These are phyloP conservation scores for Ips nitidus DNA, from an alignment of 1,140 invertebrate genomes.

Conservation along the genomic window DNA sequence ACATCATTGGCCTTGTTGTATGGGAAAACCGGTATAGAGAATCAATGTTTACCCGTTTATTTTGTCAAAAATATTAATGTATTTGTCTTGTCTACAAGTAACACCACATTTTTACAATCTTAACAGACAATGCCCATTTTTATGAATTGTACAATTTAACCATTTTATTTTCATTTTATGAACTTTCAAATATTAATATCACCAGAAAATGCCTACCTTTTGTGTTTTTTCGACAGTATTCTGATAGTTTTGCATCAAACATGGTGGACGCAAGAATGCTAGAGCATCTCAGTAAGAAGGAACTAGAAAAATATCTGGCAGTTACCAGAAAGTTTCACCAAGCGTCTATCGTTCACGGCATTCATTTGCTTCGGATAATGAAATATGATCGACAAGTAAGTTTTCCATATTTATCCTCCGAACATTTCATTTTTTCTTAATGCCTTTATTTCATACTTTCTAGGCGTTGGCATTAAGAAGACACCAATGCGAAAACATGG, in stretches of 20 bases:
- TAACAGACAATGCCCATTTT: too few species aligned
- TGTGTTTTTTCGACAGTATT: constrained; percentile 62
- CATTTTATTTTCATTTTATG: too few species aligned
- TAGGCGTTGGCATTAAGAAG: constrained; percentile 84
- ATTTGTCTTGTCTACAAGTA: too few species aligned
- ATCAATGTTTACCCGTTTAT: too few species aligned
- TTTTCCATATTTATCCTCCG: background rate
- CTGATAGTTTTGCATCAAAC: constrained; percentile 84
- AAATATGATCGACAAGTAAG: constrained; percentile 89
- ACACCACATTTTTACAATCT: too few species aligned
- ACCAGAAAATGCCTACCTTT: too few species aligned
- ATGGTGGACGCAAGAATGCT: constrained; percentile 90
- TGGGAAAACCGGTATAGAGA: too few species aligned
- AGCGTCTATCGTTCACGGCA: constrained; percentile 88
- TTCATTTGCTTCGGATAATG: constrained; percentile 87
- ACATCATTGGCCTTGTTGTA: too few species aligned
- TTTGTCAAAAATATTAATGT: too few species aligned
- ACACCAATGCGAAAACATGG: constrained; percentile 82
- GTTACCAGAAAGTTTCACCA: constrained; percentile 92
- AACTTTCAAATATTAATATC: too few species aligned
- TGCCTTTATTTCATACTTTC: background rate
- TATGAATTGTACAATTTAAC: too few species aligned
- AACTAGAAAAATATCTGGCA: constrained; percentile 88
- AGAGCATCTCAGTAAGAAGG: constrained; percentile 89
- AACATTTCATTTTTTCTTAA: background rate